Conservation (phyloP, 1,140 invertebrate genomes). For the Acromyrmex charruanus region DNA sequence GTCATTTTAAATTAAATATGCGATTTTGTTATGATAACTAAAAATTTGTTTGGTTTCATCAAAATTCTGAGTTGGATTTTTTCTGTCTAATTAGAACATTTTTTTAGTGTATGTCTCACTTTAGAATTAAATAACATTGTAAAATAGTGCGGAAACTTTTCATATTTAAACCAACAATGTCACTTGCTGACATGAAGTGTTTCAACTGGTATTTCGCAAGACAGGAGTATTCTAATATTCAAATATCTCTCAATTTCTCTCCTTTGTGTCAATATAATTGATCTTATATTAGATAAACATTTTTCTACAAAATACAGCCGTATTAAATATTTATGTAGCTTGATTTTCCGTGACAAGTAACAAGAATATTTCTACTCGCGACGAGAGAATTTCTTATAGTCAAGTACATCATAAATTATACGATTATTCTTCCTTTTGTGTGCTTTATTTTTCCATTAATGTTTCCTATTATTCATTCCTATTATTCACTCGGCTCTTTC, state of each 20-base stretch:
- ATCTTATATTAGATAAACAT: background rate
- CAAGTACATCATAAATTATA: slow-evolving; percentile 40
- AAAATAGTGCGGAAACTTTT: background rate
- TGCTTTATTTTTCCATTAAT: slow-evolving; percentile 54
- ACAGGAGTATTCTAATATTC: background rate
- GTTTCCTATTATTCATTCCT: slow-evolving; percentile 39
- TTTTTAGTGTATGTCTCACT: background rate
- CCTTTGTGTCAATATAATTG: slow-evolving; percentile 14
- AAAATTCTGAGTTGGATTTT: no score
- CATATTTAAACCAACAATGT: background rate
- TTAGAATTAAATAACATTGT: slow-evolving; percentile 5
- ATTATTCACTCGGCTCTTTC: slow-evolving; percentile 30
- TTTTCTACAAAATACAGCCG: background rate
- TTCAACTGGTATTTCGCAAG: background rate
- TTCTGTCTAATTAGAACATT: no score
- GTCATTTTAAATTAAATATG: no score
- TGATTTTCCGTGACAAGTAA: slow-evolving; percentile 15
- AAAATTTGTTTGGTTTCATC: no score
- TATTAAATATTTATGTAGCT: background rate
- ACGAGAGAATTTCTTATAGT: slow-evolving; percentile 21
- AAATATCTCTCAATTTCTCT: background rate
- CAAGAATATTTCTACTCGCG: slow-evolving; percentile 28
- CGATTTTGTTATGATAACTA: no score
- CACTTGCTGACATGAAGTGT: background rate
- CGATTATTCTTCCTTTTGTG: slow-evolving; percentile 38